phyloP scores from a whole-genome alignment of 1,140 invertebrate genomes.

The Sycophila sp. region DNA sequence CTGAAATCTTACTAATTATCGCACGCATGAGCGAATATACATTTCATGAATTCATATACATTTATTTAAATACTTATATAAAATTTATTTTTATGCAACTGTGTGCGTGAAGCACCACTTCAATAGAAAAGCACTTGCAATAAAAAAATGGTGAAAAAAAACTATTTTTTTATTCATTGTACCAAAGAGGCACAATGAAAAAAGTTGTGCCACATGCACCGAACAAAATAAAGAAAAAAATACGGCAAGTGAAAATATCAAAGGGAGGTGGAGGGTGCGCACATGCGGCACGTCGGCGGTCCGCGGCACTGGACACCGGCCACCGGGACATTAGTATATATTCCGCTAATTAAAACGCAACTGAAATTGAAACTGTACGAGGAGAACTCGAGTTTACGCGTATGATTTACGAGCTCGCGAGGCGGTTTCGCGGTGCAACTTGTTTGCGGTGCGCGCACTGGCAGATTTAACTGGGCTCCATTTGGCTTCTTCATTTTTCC shows the following conservation, averaged over 20 bases:
- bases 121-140: too few species aligned
- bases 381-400: constrained; percentile 29
- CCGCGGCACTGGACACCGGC: constrained; percentile 33
- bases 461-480: constrained; percentile 12
- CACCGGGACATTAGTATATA: constrained; percentile 47
- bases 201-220: too few species aligned
- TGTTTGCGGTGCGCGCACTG: constrained; percentile 5
- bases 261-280: constrained; percentile 1
- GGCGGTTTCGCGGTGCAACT: neutral
- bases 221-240: too few species aligned
- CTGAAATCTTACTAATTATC: too few species aligned
- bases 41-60: too few species aligned
- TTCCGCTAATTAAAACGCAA: constrained; percentile 55
- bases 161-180: too few species aligned
- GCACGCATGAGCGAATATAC: too few species aligned
- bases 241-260: neutral
- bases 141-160: too few species aligned
- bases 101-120: too few species aligned
- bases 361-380: constrained; percentile 48
- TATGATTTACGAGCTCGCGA: constrained; percentile 14
- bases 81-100: too few species aligned
- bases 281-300: neutral
- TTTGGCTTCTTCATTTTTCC: constrained; percentile 7
- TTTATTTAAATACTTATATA: too few species aligned
- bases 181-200: too few species aligned